These are phyloP conservation scores for Tetragonula clypearis DNA, from an alignment of 1,140 invertebrate genomes.

Conservation along the genomic window DNA sequence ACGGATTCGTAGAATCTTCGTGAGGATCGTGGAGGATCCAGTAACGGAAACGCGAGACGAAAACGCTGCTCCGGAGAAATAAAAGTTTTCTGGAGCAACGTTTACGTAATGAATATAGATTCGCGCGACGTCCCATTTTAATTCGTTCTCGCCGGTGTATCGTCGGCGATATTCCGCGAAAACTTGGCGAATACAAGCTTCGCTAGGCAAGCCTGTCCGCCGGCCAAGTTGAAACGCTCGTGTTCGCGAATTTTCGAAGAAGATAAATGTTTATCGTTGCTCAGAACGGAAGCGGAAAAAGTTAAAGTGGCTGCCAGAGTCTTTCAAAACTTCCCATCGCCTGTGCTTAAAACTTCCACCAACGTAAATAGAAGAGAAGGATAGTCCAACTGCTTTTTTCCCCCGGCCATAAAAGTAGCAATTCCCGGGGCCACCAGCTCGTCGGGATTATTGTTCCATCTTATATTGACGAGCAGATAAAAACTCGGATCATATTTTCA, in stretches of 20 bases:
- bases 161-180: background rate
- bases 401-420: conserved; percentile 24
- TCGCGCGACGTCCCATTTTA: background rate
- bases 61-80: background rate
- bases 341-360: conserved; percentile 19
- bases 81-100: background rate
- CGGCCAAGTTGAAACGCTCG: background rate
- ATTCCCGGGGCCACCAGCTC: conserved; percentile 9
- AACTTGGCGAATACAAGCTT: background rate
- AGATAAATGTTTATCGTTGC: conserved; percentile 49
- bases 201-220: background rate
- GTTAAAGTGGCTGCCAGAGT: conserved; percentile 26
- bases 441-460: conserved; percentile 23
- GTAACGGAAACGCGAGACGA: too few species aligned
- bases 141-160: background rate
- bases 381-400: conserved; percentile 19
- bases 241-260: conserved; percentile 36
- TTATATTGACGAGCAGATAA: background rate
- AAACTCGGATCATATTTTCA: conserved; percentile 31
- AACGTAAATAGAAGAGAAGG: conserved; percentile 30
- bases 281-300: conserved; percentile 29
- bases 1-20: too few species aligned
- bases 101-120: background rate
- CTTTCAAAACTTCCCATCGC: background rate
- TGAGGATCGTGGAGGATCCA: too few species aligned